phyloP scores from a whole-genome alignment of 92 coral and sea anemone species.

The Pocillopora meandrina region DNA sequence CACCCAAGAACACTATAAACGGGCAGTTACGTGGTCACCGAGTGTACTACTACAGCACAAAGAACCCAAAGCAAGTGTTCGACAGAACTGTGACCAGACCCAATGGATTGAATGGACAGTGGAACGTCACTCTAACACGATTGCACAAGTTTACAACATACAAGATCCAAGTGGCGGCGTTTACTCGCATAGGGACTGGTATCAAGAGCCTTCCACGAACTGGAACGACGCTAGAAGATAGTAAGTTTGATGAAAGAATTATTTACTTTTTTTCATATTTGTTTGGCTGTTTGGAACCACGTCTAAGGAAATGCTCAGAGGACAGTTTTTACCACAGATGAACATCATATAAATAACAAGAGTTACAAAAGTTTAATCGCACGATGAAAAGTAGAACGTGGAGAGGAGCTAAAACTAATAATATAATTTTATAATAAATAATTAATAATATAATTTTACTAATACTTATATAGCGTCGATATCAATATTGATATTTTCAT shows the following conservation, averaged over 20 bases:
- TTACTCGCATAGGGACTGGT: slow-evolving; percentile 85
- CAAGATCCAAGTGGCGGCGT: slow-evolving; percentile 77
- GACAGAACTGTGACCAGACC: slow-evolving; percentile 33
- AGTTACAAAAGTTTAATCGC: too few relatives aligned
- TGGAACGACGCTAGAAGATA: slow-evolving; percentile 75
- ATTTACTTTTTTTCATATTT: too few relatives aligned
- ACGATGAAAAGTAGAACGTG: too few relatives aligned
- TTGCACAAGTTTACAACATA: slow-evolving; percentile 81
- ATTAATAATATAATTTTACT: too few relatives aligned
- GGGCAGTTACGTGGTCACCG: slow-evolving; percentile 80
- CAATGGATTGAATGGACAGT: slow-evolving; percentile 8
- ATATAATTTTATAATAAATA: too few relatives aligned
- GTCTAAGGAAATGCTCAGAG: too few relatives aligned
- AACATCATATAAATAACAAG: too few relatives aligned
- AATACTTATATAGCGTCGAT: too few relatives aligned
- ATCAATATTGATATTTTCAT: too few relatives aligned
- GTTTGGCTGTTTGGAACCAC: too few relatives aligned
- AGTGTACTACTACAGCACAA: slow-evolving; percentile 61
- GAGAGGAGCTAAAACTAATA: too few relatives aligned
- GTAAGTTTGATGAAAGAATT: slow-evolving; percentile 50
- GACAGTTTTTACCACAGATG: too few relatives aligned
- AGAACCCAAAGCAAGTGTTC: slow-evolving; percentile 43
- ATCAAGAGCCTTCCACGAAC: slow-evolving; percentile 56
- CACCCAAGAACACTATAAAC: slow-evolving; percentile 72
- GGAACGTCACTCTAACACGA: slow-evolving; percentile 60